Conservation (phyloP, 2,888 invertebrate genomes). For the Dexiosoma caninum region DNA sequence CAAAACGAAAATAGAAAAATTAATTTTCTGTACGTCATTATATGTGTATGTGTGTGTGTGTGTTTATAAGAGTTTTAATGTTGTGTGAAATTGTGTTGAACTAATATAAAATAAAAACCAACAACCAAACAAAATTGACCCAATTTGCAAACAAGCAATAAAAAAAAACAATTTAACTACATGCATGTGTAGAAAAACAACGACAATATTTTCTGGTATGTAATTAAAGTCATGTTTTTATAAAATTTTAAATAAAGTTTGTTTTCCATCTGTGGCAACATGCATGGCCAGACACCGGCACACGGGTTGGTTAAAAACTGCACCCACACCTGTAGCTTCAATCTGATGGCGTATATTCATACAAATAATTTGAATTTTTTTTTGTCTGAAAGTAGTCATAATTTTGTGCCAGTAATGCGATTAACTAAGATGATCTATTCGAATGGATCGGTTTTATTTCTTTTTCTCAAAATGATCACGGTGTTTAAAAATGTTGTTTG, state of each 20-base stretch:
- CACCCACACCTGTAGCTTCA: neutral
- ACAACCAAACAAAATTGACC: constrained; percentile 15
- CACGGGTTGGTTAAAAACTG: no score
- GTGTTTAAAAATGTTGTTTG: no score
- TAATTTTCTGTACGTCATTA: no score
- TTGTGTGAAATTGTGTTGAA: neutral
- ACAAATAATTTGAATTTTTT: neutral
- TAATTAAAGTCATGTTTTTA: constrained; percentile 25
- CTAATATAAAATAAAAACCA: neutral
- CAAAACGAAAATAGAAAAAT: neutral
- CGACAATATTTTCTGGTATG: neutral
- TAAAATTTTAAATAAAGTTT: neutral
- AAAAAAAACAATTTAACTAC: neutral
- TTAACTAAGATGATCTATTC: no score
- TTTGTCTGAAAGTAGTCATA: no score
- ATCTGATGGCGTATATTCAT: neutral
- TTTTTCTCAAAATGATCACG: no score
- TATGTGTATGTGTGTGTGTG: neutral
- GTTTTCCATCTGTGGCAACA: neutral
- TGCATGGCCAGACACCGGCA: neutral
- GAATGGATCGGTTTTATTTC: no score
- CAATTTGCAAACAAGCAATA: constrained; percentile 13
- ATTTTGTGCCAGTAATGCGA: no score
- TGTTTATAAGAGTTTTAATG: neutral
- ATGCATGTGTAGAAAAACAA: neutral